A percentile compares a stretch with the other conserved stretches of the same genome.
Evolutionary conservation across 2,888 invertebrate genomes (phyloP).

Genomic region (Temnothorax ravouxi): DNA sequence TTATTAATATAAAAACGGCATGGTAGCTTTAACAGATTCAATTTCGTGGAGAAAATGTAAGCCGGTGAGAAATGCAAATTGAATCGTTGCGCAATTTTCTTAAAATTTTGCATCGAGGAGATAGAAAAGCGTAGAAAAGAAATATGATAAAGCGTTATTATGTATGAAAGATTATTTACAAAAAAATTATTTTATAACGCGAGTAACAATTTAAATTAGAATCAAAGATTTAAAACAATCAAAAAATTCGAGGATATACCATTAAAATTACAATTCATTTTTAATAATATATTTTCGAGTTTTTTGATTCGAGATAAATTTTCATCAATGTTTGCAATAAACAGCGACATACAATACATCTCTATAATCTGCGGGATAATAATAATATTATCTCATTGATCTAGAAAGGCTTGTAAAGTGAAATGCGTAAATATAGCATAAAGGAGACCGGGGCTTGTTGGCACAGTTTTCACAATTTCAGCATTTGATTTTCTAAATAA

Average conservation of each 20-base stretch:
- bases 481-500: too few relatives aligned
- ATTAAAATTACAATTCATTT: not conserved
- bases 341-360: not conserved
- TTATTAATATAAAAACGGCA: slow-evolving; percentile 26
- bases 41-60: slow-evolving; percentile 16
- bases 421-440: slow-evolving; percentile 19
- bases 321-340: not conserved
- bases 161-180: not conserved
- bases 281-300: not conserved
- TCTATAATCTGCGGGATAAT: not conserved
- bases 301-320: not conserved
- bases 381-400: not conserved
- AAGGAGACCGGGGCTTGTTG: too few relatives aligned
- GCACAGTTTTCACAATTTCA: too few relatives aligned
- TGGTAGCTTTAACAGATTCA: slow-evolving; percentile 1
- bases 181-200: not conserved
- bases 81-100: not conserved
- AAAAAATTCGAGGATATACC: not conserved
- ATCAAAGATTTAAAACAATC: not conserved
- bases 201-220: not conserved
- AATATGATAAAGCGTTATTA: not conserved
- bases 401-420: not conserved
- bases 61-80: not conserved
- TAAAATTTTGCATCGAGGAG: not conserved
- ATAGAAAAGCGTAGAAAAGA: not conserved